Evolutionary conservation across 1,140 invertebrate species (phyloP).

Genomic region (Bombus breviceps): DNA sequence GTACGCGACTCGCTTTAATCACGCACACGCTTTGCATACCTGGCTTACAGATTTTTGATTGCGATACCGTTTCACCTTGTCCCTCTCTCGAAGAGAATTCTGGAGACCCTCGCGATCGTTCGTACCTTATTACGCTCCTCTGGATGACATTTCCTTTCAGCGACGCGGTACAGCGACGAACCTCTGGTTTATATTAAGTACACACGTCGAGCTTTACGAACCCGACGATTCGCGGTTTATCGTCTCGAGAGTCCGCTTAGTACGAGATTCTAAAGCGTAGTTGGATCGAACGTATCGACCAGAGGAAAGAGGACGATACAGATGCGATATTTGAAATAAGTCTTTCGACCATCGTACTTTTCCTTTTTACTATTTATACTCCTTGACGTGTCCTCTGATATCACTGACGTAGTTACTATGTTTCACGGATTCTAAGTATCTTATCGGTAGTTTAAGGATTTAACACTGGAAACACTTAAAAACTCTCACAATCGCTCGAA

Average conservation of each 20-base stretch:
- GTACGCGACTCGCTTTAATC: conserved; percentile 50
- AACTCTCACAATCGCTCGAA: neutral
- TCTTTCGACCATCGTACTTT: too few relatives aligned
- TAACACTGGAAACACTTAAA: neutral
- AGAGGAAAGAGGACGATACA: too few relatives aligned
- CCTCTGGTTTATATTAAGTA: neutral
- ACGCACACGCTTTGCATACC: conserved; percentile 49
- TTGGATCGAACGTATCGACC: too few relatives aligned
- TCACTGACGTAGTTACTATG: too few relatives aligned
- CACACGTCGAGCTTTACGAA: too few relatives aligned
- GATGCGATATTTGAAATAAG: too few relatives aligned
- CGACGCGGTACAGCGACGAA: too few relatives aligned
- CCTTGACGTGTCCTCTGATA: too few relatives aligned
- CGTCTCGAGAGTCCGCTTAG: neutral
- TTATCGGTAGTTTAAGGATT: neutral
- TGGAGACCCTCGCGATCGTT: neutral
- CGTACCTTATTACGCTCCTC: neutral
- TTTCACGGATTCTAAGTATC: neutral
- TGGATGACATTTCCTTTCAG: neutral
- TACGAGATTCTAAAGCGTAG: neutral
- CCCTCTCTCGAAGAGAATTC: neutral
- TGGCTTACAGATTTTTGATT: conserved; percentile 37
- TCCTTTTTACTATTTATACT: too few relatives aligned
- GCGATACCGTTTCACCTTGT: neutral
- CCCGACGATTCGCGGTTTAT: neutral